phyloP scores from a whole-genome alignment of 2,797 vertebrate species.

The Channallabes apus region DNA sequence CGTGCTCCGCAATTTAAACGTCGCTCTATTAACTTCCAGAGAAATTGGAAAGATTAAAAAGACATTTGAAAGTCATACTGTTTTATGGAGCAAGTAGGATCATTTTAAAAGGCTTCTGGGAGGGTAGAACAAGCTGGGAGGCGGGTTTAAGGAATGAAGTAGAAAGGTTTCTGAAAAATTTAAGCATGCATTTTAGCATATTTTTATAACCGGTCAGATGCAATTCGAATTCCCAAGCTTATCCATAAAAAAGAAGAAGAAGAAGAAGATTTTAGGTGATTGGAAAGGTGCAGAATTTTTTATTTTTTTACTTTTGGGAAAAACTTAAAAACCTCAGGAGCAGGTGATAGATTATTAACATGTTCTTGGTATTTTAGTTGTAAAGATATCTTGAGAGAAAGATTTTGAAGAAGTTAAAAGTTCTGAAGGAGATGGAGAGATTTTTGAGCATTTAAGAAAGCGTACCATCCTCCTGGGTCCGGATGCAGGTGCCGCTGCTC shows the following conservation, averaged over 20 bases:
- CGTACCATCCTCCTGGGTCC: slow-evolving; percentile 97
- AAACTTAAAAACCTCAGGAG: background rate
- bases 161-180: background rate
- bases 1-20: background rate
- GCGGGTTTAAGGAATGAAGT: background rate
- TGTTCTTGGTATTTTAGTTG: background rate
- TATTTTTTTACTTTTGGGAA: too few species aligned
- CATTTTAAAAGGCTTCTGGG: background rate
- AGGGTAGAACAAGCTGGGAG: background rate
- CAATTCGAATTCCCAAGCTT: background rate
- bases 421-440: background rate
- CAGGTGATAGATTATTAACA: background rate
- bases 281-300: background rate
- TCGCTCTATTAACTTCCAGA: background rate
- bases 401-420: background rate
- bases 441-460: slow-evolving; percentile 46
- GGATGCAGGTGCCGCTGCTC: slow-evolving; percentile 86
- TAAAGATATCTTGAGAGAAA: slow-evolving; percentile 17
- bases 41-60: background rate
- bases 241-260: background rate
- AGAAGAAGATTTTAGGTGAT: background rate
- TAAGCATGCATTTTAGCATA: slow-evolving; percentile 2
- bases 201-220: background rate
- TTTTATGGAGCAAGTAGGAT: background rate
- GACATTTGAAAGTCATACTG: background rate